These are phyloP conservation scores for Scaptodrosophila lebanonensis DNA, from an alignment of 1,140 invertebrate species.

Conservation along the genomic window DNA sequence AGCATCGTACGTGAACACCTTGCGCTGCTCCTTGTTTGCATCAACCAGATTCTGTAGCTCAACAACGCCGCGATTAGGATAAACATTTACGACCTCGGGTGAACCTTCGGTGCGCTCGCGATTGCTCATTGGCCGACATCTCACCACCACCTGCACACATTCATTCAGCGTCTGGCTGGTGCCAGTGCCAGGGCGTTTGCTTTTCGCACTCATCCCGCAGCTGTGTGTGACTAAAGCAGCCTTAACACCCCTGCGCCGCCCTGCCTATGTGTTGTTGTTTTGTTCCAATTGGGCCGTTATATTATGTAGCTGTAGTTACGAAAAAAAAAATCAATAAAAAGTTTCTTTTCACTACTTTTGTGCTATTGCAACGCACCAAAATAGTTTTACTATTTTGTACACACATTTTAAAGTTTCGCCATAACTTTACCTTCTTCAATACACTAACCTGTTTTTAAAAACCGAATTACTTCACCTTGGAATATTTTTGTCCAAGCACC, in stretches of 20 bases:
- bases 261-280: no score
- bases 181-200: slow-evolving; percentile 54
- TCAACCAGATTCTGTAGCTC: slow-evolving; percentile 81
- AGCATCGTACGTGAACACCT: slow-evolving; percentile 94
- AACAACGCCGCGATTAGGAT: slow-evolving; percentile 82
- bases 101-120: slow-evolving; percentile 87
- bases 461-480: slow-evolving; percentile 71
- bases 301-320: slow-evolving; percentile 64
- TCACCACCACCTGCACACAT: slow-evolving; percentile 87
- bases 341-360: no score
- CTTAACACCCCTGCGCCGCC: slow-evolving; percentile 19
- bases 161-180: slow-evolving; percentile 55
- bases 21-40: slow-evolving; percentile 79
- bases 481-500: slow-evolving; percentile 51
- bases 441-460: slow-evolving; percentile 64
- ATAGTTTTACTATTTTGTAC: no score
- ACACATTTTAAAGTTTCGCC: no score
- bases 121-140: slow-evolving; percentile 92
- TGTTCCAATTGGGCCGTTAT: no score
- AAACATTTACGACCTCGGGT: slow-evolving; percentile 83
- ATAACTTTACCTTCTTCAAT: slow-evolving; percentile 27
- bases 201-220: slow-evolving; percentile 55
- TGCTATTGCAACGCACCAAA: no score
- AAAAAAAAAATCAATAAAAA: slow-evolving; percentile 62
- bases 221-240: slow-evolving; percentile 56